These are phyloP conservation scores for Phocoena phocoena DNA, from an alignment of 2,113 vertebrate genomes.

Conservation along the genomic window DNA sequence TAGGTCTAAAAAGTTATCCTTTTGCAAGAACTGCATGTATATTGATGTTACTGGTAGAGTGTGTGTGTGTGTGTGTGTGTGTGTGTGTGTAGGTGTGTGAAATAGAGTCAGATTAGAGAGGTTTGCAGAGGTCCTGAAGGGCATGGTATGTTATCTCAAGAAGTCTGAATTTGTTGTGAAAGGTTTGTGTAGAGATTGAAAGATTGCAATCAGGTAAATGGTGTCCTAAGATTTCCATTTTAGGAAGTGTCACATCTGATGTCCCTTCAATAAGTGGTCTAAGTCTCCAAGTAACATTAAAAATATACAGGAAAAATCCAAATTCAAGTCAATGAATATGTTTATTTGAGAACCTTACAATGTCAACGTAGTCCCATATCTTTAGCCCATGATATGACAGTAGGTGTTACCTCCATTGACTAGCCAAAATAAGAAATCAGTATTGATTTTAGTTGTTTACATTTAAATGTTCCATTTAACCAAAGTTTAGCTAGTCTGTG, in stretches of 20 bases:
- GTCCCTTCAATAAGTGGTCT: background rate
- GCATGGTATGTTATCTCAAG: background rate
- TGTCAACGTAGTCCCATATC: background rate
- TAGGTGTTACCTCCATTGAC: background rate
- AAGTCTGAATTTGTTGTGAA: constrained; percentile 14
- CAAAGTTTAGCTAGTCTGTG: background rate
- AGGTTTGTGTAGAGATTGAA: background rate
- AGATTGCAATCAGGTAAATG: background rate
- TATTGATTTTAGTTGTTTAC: background rate
- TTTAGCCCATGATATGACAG: background rate
- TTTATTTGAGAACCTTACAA: background rate
- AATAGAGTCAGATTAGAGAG: background rate
- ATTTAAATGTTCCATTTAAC: background rate
- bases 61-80: background rate
- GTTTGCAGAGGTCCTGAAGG: background rate
- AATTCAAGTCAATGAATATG: background rate
- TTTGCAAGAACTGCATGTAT: background rate
- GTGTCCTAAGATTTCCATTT: background rate
- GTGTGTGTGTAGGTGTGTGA: background rate
- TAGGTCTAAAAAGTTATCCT: background rate
- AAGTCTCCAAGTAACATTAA: background rate
- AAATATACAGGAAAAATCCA: background rate
- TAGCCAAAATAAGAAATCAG: background rate
- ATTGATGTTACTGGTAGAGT: background rate
- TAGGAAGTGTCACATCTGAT: background rate